Percentiles rank a stretch among this genome's conserved stretches.
Conservation (phyloP, 2,797 vertebrate species). For the Parotocinclus haroldoi region DNA sequence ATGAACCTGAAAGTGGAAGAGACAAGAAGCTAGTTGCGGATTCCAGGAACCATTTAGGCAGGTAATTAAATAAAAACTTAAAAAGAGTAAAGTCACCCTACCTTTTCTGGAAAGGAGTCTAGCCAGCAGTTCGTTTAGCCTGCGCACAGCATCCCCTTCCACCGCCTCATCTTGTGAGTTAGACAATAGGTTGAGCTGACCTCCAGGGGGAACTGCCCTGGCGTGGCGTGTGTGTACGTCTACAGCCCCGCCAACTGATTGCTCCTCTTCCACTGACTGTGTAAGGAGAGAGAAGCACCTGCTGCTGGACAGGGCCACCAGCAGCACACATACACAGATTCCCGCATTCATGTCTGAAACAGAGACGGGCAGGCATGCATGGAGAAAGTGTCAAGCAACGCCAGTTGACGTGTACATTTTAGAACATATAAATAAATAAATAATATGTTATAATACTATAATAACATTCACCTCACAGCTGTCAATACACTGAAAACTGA, state of each 20-base stretch:
- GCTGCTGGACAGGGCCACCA: constrained; percentile 54
- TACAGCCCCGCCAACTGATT: constrained; percentile 12
- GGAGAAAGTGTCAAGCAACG: constrained; percentile 2
- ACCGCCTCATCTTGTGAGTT: constrained; percentile 37
- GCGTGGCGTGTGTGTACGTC: constrained; percentile 42
- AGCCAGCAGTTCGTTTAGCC: constrained; percentile 65
- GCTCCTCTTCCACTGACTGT: constrained; percentile 33
- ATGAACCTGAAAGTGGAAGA: constrained; percentile 56
- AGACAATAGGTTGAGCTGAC: constrained; percentile 40
- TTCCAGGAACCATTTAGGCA: too few relatives aligned
- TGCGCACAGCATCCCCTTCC: constrained; percentile 45
- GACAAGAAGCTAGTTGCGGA: too few relatives aligned
- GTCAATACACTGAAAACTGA: neutral
- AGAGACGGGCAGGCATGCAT: constrained; percentile 3
- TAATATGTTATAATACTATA: too few relatives aligned
- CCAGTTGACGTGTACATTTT: too few relatives aligned
- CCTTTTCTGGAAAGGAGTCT: constrained; percentile 67
- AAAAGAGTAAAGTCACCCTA: constrained; percentile 28
- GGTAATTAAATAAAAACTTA: too few relatives aligned
- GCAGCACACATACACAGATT: constrained; percentile 55
- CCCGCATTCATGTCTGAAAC: constrained; percentile 52
- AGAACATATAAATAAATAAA: too few relatives aligned
- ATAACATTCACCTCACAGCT: neutral
- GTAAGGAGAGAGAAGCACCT: constrained; percentile 41
- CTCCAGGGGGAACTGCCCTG: constrained; percentile 39